These are phyloP conservation scores for Solenodon paradoxus DNA, from an alignment of 2,113 vertebrate species.

Conservation along the genomic window DNA sequence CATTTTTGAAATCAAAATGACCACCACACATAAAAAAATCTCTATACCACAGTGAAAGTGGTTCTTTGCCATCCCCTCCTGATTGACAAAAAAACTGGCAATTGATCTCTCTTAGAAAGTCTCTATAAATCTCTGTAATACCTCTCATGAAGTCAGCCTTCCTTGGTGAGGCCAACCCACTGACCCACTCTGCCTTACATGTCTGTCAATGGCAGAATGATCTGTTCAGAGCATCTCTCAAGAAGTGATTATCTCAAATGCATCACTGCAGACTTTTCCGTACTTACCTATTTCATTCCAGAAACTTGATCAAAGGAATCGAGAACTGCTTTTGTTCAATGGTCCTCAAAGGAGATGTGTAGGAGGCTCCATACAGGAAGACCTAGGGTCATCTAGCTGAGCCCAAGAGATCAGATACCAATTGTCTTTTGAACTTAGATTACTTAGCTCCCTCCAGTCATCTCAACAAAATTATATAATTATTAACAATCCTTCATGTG, in stretches of 20 bases:
- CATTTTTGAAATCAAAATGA: not conserved
- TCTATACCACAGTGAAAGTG: not conserved
- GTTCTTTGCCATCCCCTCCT: not conserved
- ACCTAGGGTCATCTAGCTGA: not conserved
- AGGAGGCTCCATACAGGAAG: not conserved
- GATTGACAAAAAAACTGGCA: not conserved
- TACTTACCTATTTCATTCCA: not conserved
- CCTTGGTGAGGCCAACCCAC: not conserved
- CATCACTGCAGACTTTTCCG: not conserved
- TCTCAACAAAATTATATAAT: not conserved
- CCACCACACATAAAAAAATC: not conserved
- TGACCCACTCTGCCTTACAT: not conserved
- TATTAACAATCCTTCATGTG: accelerated
- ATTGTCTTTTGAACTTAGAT: not conserved
- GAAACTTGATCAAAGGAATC: not conserved
- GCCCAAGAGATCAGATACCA: not conserved
- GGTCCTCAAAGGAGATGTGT: not conserved
- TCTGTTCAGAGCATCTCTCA: not conserved
- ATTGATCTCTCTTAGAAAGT: not conserved
- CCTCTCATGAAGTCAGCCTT: not conserved
- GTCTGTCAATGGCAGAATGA: not conserved
- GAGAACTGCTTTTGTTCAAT: not conserved
- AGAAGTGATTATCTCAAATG: not conserved
- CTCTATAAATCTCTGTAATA: not conserved
- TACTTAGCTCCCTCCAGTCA: not conserved